Percentiles rank a stretch among this genome's conserved stretches.
Conservation (phyloP, 2,113 vertebrate species). For the Ancistrus triradiatus region DNA sequence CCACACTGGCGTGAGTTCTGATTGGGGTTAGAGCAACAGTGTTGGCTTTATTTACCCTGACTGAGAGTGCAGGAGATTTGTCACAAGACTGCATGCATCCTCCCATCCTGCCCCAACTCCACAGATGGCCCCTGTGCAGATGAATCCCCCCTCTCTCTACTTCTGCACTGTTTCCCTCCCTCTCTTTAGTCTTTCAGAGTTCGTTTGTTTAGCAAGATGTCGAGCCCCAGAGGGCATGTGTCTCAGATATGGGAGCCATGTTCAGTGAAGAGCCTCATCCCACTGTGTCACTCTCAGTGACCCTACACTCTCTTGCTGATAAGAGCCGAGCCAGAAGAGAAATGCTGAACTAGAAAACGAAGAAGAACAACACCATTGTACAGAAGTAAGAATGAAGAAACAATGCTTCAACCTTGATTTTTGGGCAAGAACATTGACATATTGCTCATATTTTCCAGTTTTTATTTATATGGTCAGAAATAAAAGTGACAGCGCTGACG, state of each 20-base stretch:
- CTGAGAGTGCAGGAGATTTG: slow-evolving; percentile 81
- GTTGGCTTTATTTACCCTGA: slow-evolving; percentile 87
- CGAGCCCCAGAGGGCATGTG: slow-evolving; percentile 67
- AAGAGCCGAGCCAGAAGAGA: slow-evolving; percentile 36
- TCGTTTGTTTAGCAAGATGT: slow-evolving; percentile 69
- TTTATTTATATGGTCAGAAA: too few relatives aligned
- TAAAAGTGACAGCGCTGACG: too few relatives aligned
- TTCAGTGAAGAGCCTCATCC: slow-evolving; percentile 64
- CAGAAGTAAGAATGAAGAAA: too few relatives aligned
- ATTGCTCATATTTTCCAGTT: too few relatives aligned
- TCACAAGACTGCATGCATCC: slow-evolving; percentile 61
- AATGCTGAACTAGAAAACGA: neutral
- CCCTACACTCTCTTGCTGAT: slow-evolving; percentile 60
- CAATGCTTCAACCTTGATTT: too few relatives aligned
- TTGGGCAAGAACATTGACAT: too few relatives aligned
- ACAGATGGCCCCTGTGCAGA: slow-evolving; percentile 78
- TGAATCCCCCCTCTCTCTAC: slow-evolving; percentile 60
- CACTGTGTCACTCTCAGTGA: slow-evolving; percentile 58
- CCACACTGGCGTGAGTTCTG: slow-evolving; percentile 71
- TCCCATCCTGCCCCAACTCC: slow-evolving; percentile 61
- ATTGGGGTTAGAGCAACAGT: slow-evolving; percentile 87
- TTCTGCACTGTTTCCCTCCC: slow-evolving; percentile 15
- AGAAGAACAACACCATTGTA: too few relatives aligned
- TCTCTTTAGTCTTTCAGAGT: slow-evolving; percentile 68
- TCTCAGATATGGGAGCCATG: slow-evolving; percentile 70